Percentiles rank a stretch among this genome's conserved stretches.
Evolutionary conservation across 2,797 vertebrate species (phyloP).

Genomic region (Acrossocheilus wenchowensis): DNA sequence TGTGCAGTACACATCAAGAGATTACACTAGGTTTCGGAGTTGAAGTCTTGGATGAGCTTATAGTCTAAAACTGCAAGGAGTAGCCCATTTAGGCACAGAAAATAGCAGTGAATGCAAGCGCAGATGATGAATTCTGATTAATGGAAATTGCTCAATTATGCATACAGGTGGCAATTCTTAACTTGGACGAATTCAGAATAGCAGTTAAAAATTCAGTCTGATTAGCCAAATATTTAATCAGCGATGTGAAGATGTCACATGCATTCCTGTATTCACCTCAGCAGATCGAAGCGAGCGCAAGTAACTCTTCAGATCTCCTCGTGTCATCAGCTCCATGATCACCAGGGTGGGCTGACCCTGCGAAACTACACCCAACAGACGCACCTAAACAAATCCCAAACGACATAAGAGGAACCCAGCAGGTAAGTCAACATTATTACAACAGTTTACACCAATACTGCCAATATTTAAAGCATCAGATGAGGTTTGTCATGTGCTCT

Average conservation of each 20-base stretch:
- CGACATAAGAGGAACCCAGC: neutral
- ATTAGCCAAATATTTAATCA: neutral
- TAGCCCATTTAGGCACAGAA: neutral
- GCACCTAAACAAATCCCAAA: conserved; percentile 81
- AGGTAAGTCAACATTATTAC: neutral
- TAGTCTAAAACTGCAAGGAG: neutral
- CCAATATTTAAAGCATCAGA: neutral
- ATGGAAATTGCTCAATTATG: neutral
- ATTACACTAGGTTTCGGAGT: neutral
- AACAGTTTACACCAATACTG: neutral
- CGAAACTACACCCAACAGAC: conserved; percentile 95
- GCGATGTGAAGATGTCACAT: neutral
- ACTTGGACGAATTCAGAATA: neutral
- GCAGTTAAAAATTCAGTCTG: neutral
- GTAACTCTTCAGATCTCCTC: conserved; percentile 96
- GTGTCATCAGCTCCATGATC: conserved; percentile 99
- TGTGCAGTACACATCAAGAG: neutral
- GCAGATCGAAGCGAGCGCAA: conserved; percentile 91
- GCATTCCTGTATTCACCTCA: conserved; percentile 77
- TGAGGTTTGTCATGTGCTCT: neutral
- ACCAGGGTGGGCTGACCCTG: conserved; percentile 98
- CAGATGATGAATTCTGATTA: conserved; percentile 1
- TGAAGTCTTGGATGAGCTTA: neutral
- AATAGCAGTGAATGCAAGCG: neutral
- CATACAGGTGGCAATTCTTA: neutral